Base-by-base conservation (phyloP, 2,113 vertebrate genomes). In the Nothobranchius kuhntae region DNA sequence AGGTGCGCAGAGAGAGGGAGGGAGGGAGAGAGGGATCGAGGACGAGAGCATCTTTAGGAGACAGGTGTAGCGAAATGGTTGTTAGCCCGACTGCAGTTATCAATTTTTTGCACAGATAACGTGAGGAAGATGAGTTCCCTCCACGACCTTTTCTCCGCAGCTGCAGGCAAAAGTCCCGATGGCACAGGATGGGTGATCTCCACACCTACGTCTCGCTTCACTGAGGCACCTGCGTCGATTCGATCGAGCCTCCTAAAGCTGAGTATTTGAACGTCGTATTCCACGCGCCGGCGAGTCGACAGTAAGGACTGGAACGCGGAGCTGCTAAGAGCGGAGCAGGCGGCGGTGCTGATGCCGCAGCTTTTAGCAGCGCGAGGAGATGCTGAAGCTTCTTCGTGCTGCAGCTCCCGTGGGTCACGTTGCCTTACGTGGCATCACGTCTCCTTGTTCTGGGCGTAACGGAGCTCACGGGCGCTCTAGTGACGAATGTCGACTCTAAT, bases 341-440 rank as follows among this genome's bases (percentile, higher is more conserved):
- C 26, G 36, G 53, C 6, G 26, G 70, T 15, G 72, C 53, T 4
- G 75, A 13, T 85, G 83, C 75, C 72, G 83, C 86, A 86, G 82
- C 80, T 52, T 61, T 83, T 51, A 45, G 69, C 63, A 72, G 73
- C 38, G 47, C 52, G 65, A 42, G 46, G 58, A 83, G 53, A 59
- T 72, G 77, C 75, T 65, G 68, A 73, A 12, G 59, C 70, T 73
- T 82, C 76, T 77, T 58, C 8, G 13, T 36, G 13, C 57, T 52
- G 76, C 44, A 66, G 83, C 78, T 81, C 81, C 63, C 61, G 59
- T 48, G 69, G 59, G 79, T 92, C 89, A 90, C 91, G 90, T 84
- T 81, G 87, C 52, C 75, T 81, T 65, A 81, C 82, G 84, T 73
- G 73, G 57, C 59, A 71, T 76, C 69, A 86, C 83, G 84, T 83